Base-by-base conservation (phyloP, 1,140 invertebrate species). In the Brachionus rubens region DNA sequence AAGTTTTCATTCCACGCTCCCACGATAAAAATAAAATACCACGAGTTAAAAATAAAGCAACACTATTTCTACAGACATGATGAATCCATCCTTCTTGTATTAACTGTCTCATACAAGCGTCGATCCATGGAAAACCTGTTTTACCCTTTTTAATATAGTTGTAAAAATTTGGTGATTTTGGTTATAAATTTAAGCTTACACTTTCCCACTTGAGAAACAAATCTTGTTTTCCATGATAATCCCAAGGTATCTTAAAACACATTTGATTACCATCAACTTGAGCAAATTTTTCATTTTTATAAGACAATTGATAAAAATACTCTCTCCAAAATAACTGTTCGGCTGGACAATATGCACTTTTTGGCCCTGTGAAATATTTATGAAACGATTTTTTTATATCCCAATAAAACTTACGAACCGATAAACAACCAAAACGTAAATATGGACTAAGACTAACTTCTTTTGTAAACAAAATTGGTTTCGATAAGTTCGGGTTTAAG, bases 21-120 rank as follows among this genome's bases (percentile, higher is more conserved):
- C 90, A 91, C 77, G 85, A 89, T 12, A 90, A 86, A 90, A 90
- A 91, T 19, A 91, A 85, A 12, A 89, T 89, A 19, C 90, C 90
- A 24, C 90, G 84, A 0, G 90, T 91, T 1, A 91, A 83, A 81
- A 91, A 91, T 76, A 88, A 89, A 14, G 90, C 88, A 2, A 90
- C 89, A 1, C 89, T 88, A 83, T 91, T 90, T 33, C 90, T 84
- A 10, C 88, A 87, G 0, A 88, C 88, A 80, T 91, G 90, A 81
- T 91, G 90, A 28, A 90, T 85, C 90, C 90, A 91, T 5, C 89
- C 89, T 81, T 90, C 88, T 12, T 84, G 76, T 26, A 82, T 80
- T 19, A 91, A 83, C 80, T 91, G 90, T 14, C 89, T 85, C 89
- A 90, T 90, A 1, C 88, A 88, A 1, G 89, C 89, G 87, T 85